phyloP scores from a whole-genome alignment of 2,113 vertebrate genomes.

The Chaetorhynchus papuensis region DNA sequence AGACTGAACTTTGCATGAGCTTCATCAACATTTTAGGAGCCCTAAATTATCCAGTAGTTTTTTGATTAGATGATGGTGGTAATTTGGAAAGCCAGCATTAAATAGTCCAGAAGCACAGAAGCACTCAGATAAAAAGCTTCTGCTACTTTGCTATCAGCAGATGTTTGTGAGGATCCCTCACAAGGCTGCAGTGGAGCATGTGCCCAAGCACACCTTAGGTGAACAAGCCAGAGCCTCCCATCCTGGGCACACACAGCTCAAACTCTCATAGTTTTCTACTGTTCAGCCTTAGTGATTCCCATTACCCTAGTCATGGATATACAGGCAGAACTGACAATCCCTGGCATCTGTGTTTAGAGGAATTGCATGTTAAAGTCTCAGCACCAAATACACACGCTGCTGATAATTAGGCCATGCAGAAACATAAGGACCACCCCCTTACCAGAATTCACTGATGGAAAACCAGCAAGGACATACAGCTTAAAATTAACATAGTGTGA shows the following conservation, averaged over 20 bases:
- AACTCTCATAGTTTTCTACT: neutral
- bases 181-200: accelerated
- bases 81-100: neutral
- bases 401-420: neutral
- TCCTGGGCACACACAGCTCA: neutral
- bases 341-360: neutral
- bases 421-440: neutral
- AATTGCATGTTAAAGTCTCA: neutral
- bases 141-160: neutral
- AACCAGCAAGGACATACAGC: neutral
- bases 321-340: neutral
- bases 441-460: neutral
- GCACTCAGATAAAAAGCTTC: neutral
- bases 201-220: neutral
- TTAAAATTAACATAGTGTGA: slow-evolving; percentile 5
- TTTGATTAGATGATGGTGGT: neutral
- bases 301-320: neutral
- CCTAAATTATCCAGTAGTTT: neutral
- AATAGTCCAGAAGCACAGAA: neutral
- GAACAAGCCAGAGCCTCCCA: neutral
- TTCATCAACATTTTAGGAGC: neutral
- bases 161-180: neutral
- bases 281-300: neutral
- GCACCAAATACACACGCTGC: neutral
- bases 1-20: slow-evolving; percentile 1